Conservation (phyloP, 1,140 invertebrate genomes). For the Drosophila lacertosa region DNA sequence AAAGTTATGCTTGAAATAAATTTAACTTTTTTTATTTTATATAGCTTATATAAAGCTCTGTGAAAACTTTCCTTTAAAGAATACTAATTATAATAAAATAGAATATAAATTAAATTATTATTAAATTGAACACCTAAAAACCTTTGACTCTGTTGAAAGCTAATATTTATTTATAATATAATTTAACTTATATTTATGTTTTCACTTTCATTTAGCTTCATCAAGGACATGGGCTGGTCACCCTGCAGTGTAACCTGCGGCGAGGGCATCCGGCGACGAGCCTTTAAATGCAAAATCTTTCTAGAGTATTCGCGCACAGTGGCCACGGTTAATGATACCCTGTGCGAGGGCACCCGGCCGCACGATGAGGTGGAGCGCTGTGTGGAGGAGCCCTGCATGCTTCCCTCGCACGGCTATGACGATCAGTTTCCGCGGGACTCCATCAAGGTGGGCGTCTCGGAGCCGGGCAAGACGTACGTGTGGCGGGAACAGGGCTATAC, state of each 20-base stretch:
- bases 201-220: constrained; percentile 82
- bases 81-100: no score
- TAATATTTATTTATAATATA: no score
- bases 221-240: constrained; percentile 90
- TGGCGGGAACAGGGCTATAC: constrained; percentile 94
- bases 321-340: constrained; percentile 93
- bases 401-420: constrained; percentile 86
- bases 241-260: constrained; percentile 95
- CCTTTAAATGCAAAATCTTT: constrained; percentile 96
- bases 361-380: constrained; percentile 91
- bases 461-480: constrained; percentile 89
- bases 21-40: no score
- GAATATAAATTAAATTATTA: no score
- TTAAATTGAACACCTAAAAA: no score
- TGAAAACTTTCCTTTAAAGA: no score
- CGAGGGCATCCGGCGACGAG: constrained; percentile 91
- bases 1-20: no score
- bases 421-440: constrained; percentile 86
- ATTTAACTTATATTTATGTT: background rate
- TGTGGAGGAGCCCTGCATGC: constrained; percentile 89
- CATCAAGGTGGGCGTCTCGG: constrained; percentile 85
- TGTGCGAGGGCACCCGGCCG: constrained; percentile 94
- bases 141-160: no score
- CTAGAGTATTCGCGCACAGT: constrained; percentile 94
- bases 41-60: no score